Evolutionary conservation across 2,113 vertebrate genomes (phyloP).

Genomic region (Proterorhinus semilunaris): DNA sequence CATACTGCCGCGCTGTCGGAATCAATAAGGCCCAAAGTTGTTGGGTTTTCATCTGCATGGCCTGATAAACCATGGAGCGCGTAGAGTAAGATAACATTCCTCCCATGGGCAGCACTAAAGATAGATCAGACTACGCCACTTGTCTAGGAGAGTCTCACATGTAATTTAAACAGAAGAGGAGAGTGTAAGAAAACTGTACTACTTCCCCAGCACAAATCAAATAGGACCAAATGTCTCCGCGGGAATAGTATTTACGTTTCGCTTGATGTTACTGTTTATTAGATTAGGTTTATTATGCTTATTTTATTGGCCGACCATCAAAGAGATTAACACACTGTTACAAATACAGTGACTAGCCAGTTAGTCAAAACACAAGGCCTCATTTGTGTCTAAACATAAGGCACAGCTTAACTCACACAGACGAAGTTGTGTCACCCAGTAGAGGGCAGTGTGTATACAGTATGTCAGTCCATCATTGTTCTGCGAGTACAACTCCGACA

Average conservation of each 20-base stretch:
- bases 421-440: conserved; percentile 41
- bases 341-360: not conserved
- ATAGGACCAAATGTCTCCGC: not conserved
- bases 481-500: not conserved
- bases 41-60: conserved; percentile 19
- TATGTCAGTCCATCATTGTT: conserved; percentile 21
- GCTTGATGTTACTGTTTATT: conserved; percentile 16
- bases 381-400: not conserved
- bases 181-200: conserved; percentile 13
- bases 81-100: conserved; percentile 55
- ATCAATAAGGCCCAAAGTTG: conserved; percentile 22
- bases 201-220: conserved; percentile 16
- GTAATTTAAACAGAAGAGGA: conserved; percentile 55
- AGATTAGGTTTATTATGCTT: conserved; percentile 38
- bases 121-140: conserved; percentile 67
- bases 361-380: not conserved
- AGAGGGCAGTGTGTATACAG: conserved; percentile 54
- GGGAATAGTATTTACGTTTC: not conserved
- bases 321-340: conserved; percentile 9
- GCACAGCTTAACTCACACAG: not conserved
- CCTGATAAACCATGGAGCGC: conserved; percentile 41
- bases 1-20: not conserved
- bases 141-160: conserved; percentile 46
- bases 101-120: conserved; percentile 63
- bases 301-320: conserved; percentile 35